These are phyloP conservation scores for Drosophila maculinotata DNA, from an alignment of 2,888 invertebrate genomes.

Conservation along the genomic window DNA sequence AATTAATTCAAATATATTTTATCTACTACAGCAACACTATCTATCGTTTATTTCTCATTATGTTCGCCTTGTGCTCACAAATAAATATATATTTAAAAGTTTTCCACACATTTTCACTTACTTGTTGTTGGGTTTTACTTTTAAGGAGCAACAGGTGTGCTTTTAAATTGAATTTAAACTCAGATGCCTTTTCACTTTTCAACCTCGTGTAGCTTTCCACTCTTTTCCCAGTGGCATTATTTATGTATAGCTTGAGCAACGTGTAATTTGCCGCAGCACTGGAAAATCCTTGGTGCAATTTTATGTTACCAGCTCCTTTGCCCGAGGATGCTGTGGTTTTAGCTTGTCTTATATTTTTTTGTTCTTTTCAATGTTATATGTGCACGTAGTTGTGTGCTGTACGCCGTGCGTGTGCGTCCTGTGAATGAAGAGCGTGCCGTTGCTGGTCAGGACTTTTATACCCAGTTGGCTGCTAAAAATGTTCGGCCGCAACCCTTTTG, in stretches of 20 bases:
- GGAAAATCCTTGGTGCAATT: constrained; percentile 23
- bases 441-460: constrained; percentile 70
- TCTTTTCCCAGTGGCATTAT: constrained; percentile 23
- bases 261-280: constrained; percentile 46
- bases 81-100: not conserved
- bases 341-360: constrained; percentile 26
- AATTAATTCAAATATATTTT: too few species aligned
- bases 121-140: not conserved
- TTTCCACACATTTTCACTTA: constrained; percentile 1
- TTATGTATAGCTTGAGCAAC: constrained; percentile 40
- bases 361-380: constrained; percentile 6
- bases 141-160: constrained; percentile 18
- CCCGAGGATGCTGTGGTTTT: constrained; percentile 19
- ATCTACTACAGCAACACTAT: too few species aligned
- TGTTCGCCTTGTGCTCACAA: too few species aligned
- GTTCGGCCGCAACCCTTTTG: constrained; percentile 27
- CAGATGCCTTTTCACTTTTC: constrained; percentile 20
- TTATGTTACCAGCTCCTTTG: constrained; percentile 11
- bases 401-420: constrained; percentile 44
- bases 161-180: constrained; percentile 18
- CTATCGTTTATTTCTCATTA: too few species aligned
- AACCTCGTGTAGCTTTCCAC: not conserved
- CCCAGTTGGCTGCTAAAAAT: constrained; percentile 22
- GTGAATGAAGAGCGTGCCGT: constrained; percentile 67
- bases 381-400: constrained; percentile 24